Conservation (phyloP, 2,797 vertebrate species). For the Oreochromis mossambicus region DNA sequence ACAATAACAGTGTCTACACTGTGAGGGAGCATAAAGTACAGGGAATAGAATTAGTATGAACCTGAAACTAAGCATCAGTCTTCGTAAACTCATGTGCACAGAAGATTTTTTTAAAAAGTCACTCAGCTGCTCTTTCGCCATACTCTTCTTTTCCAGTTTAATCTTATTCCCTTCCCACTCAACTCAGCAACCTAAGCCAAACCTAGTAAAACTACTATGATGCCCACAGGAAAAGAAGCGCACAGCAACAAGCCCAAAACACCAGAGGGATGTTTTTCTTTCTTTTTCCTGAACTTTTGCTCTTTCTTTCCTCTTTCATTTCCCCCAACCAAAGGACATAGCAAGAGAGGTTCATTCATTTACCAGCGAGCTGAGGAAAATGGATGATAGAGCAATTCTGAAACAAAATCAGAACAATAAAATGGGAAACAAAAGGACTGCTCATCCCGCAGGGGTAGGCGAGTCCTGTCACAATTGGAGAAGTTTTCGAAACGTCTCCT, state of each 20-base stretch:
- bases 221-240: neutral
- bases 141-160: neutral
- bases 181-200: neutral
- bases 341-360: constrained; percentile 32
- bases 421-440: constrained; percentile 35
- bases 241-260: neutral
- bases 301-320: neutral
- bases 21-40: neutral
- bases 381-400: constrained; percentile 33
- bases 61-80: neutral
- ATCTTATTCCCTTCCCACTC: neutral
- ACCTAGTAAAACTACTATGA: neutral
- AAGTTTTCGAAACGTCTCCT: constrained; percentile 24
- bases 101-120: neutral
- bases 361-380: constrained; percentile 19
- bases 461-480: constrained; percentile 11
- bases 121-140: neutral
- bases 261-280: neutral
- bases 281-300: neutral
- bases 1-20: neutral
- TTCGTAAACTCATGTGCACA: neutral
- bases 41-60: neutral
- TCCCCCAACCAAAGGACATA: constrained; percentile 12
- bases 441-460: constrained; percentile 17
- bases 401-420: constrained; percentile 43